These are phyloP conservation scores for Cyclophora albipunctata DNA, from an alignment of 2,888 invertebrate species.

Conservation along the genomic window DNA sequence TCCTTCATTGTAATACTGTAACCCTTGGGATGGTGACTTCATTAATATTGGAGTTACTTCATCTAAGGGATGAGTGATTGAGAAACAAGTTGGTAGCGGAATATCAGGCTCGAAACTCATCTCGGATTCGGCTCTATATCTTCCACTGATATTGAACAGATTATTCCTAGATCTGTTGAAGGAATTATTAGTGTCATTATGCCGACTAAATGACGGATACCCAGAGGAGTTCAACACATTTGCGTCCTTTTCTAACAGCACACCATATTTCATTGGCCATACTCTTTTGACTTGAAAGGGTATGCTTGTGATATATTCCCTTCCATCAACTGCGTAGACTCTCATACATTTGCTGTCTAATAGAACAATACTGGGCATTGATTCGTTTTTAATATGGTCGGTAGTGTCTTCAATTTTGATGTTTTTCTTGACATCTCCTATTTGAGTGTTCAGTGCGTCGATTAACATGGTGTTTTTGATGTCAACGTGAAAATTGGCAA, in stretches of 20 bases:
- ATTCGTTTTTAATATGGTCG: constrained; percentile 66
- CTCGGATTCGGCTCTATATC: constrained; percentile 49
- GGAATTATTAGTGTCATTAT: constrained; percentile 59
- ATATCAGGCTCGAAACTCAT: constrained; percentile 62
- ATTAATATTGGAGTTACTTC: constrained; percentile 90
- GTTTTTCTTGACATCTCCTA: constrained; percentile 63
- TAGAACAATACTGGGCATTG: constrained; percentile 81
- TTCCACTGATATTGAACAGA: constrained; percentile 56
- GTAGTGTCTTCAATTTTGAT: constrained; percentile 67
- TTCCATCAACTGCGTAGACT: constrained; percentile 86
- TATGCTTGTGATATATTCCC: constrained; percentile 87
- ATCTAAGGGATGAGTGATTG: constrained; percentile 91
- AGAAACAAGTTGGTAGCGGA: constrained; percentile 86
- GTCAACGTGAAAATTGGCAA: constrained; percentile 77
- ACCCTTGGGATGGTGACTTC: constrained; percentile 75
- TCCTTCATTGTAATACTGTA: constrained; percentile 78
- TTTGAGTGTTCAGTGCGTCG: constrained; percentile 66
- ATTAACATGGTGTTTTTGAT: constrained; percentile 74
- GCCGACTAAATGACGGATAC: constrained; percentile 46
- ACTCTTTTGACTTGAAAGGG: constrained; percentile 87
- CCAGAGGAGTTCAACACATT: constrained; percentile 47
- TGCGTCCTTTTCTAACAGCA: constrained; percentile 85
- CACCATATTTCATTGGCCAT: constrained; percentile 90
- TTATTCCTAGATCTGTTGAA: constrained; percentile 44
- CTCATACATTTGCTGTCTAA: constrained; percentile 84